Evolutionary conservation across 1,140 invertebrate genomes (phyloP).

Genomic region (Panagrolaimus sp.): DNA sequence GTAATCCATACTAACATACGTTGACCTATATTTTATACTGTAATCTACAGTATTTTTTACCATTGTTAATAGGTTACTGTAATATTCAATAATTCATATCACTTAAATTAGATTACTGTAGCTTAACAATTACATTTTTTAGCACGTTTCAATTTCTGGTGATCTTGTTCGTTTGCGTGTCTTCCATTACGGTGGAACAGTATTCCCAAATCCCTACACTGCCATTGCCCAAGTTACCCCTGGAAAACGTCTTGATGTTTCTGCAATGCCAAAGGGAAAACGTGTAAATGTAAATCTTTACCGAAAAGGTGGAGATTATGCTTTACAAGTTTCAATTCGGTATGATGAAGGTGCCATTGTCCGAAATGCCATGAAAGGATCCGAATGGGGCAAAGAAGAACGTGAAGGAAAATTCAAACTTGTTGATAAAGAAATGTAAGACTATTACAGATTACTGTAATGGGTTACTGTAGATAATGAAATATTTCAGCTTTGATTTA

Average conservation of each 20-base stretch:
- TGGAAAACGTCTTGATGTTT: conserved; percentile 54
- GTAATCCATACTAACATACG: too few relatives aligned
- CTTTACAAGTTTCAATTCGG: conserved; percentile 56
- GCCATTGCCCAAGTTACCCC: conserved; percentile 54
- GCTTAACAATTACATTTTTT: too few relatives aligned
- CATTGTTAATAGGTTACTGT: too few relatives aligned
- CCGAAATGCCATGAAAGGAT: conserved; percentile 51
- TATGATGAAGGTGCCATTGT: conserved; percentile 58
- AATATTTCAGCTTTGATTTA: conserved; percentile 50
- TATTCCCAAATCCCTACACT: conserved; percentile 53
- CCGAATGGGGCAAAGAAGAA: conserved; percentile 55
- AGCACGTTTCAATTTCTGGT: conserved; percentile 57
- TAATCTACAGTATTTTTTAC: too few relatives aligned
- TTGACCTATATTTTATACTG: too few relatives aligned
- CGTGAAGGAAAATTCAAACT: conserved; percentile 54
- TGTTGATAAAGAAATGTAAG: conserved; percentile 53
- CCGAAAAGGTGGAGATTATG: conserved; percentile 51
- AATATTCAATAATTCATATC: neutral
- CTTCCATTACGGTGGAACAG: conserved; percentile 55
- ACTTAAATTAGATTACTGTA: conserved; percentile 22
- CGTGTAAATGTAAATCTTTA: conserved; percentile 57
- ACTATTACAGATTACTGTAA: neutral
- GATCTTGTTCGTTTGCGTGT: conserved; percentile 48
- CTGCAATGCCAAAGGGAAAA: conserved; percentile 51
- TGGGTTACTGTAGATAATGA: neutral